A percentile compares a stretch with the other conserved stretches of the same genome.
Conservation (phyloP, 2,888 invertebrate species). For the Homarus gammarus region DNA sequence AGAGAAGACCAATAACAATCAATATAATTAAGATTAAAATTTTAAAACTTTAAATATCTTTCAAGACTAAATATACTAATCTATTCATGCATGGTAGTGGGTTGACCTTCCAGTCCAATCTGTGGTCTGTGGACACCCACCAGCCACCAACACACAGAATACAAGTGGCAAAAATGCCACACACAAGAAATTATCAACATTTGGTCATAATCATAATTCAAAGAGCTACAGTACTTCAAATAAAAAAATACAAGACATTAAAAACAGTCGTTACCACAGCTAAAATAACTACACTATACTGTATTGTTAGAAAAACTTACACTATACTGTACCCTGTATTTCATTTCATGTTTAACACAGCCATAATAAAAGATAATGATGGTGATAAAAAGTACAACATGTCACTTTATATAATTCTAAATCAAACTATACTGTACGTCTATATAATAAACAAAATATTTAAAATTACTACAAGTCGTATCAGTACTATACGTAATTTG, state of each 20-base stretch:
- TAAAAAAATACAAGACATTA: not conserved
- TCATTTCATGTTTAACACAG: no score
- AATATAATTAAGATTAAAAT: not conserved
- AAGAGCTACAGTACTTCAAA: not conserved
- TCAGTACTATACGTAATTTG: no score
- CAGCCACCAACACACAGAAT: not conserved
- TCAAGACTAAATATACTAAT: not conserved
- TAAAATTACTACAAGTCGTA: no score
- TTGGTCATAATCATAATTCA: not conserved
- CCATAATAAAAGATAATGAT: no score
- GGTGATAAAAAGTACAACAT: no score
- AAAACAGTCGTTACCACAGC: not conserved
- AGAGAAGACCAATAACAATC: not conserved
- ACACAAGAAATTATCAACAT: not conserved
- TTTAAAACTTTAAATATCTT: not conserved
- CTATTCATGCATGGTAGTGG: not conserved
- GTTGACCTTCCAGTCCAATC: not conserved
- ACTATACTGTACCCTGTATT: not conserved
- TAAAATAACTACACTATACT: conserved; percentile 1
- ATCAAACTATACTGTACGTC: no score
- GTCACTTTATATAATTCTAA: no score
- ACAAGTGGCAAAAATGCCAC: not conserved
- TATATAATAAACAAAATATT: no score
- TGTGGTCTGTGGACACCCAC: not conserved
- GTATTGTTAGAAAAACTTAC: not conserved